Conservation (phyloP, 2,888 invertebrate species). For the Eupithecia vulgata region DNA sequence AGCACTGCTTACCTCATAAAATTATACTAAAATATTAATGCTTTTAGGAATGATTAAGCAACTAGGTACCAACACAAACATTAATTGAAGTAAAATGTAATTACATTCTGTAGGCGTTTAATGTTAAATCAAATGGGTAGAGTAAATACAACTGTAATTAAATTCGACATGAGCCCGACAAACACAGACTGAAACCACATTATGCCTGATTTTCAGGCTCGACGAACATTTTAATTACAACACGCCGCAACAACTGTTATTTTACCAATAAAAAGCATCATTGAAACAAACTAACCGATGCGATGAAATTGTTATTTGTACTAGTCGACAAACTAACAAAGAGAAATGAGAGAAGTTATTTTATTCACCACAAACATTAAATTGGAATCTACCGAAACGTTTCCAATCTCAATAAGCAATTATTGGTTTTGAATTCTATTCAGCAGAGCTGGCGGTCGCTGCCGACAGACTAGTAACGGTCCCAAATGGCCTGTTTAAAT, state of each 20-base stretch:
- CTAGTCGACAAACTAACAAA: conserved; percentile 15
- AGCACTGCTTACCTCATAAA: too few relatives aligned
- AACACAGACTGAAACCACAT: conserved; percentile 48
- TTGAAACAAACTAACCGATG: conserved; percentile 55
- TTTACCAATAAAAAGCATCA: conserved; percentile 48
- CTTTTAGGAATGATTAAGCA: too few relatives aligned
- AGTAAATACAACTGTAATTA: conserved; percentile 48
- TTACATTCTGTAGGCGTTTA: not conserved
- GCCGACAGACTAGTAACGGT: conserved; percentile 51
- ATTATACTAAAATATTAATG: not conserved
- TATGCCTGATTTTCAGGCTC: conserved; percentile 44
- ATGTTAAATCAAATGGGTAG: conserved; percentile 21
- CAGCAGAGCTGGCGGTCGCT: conserved; percentile 42
- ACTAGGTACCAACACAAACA: not conserved
- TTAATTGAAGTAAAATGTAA: not conserved
- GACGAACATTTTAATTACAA: conserved; percentile 66
- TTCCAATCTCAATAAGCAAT: conserved; percentile 69
- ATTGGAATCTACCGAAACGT: conserved; percentile 60
- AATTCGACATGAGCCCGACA: conserved; percentile 45
- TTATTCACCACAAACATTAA: conserved; percentile 57
- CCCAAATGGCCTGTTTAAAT: conserved; percentile 69
- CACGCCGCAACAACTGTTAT: conserved; percentile 56
- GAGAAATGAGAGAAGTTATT: conserved; percentile 21
- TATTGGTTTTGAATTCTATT: conserved; percentile 54
- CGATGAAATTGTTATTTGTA: conserved; percentile 54